Evolutionary conservation across 2,113 vertebrate species (phyloP), one percentile per base, ranked within the genome.

Genomic region (Pongo abelii): DNA sequence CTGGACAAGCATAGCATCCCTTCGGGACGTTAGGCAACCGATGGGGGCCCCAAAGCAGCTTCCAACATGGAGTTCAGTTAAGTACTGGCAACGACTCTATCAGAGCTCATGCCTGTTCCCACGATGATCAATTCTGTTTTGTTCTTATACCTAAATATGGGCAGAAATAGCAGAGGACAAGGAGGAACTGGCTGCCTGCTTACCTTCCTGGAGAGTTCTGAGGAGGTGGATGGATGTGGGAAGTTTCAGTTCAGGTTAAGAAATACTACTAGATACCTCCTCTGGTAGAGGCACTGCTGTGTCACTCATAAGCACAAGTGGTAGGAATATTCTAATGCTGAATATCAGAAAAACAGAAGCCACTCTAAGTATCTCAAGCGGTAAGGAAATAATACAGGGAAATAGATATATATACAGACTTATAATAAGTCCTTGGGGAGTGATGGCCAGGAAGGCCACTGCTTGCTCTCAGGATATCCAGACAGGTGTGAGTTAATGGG

Each of bases 21-120:
- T 30, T 0, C 1, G 55, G 46, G 83, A 81, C 4, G 5, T 25
- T 14, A n/a, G 59, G 22, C 10, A 17, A 27, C 13, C 1, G 1
- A 32, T 35, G 25, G 64, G 55, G 3, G 5, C 57, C 46, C 40
- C 2, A 0, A 6, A 70, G 38, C 7, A 2, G 18, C 25, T 35
- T 52, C 22, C 88, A 43, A 23, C 32, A 55, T 10, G 32, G 38
- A 48, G 5, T 25, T 13, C 14, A 3, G 48, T 11, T 57, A 16
- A 67, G 23, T 16, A 3, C 16, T 7, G 8, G 23, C 9, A 30
- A 8, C 17, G 7, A 25, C 1, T 32, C 72, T 32, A 9, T 48
- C 40, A 48, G 30, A 20, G 52, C 20, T 6, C 20, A 30, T 25
- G 52, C 72, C 38, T 46, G 38, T 64, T 40, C 2, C 14, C 77